phyloP scores from a whole-genome alignment of 2,888 invertebrate species.

The Pterostichus niger region DNA sequence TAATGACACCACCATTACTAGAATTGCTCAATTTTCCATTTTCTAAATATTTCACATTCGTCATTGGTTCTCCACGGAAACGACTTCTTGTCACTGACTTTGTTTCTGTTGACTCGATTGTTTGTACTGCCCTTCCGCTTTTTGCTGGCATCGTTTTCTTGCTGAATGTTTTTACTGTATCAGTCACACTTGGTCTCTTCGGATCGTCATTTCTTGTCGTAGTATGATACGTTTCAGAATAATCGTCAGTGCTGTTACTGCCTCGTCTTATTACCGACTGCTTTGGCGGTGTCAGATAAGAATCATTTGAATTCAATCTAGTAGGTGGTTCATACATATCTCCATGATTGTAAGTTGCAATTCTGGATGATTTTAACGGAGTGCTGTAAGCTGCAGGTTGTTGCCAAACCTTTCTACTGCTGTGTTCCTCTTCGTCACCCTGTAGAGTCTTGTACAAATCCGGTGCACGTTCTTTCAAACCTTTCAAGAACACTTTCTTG shows the following conservation, averaged over 20 bases:
- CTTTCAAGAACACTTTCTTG: conserved; percentile 84
- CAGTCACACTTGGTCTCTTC: conserved; percentile 84
- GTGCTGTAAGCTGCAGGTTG: conserved; percentile 68
- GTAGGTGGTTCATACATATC: conserved; percentile 77
- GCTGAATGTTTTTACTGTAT: conserved; percentile 84
- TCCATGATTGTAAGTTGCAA: conserved; percentile 71
- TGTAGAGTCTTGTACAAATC: conserved; percentile 86
- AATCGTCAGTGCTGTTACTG: conserved; percentile 85
- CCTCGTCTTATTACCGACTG: conserved; percentile 80
- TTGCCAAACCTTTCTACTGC: conserved; percentile 62
- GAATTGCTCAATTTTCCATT: conserved; percentile 74
- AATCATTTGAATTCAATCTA: conserved; percentile 77
- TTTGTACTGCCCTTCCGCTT: conserved; percentile 83
- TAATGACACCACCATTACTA: conserved; percentile 80
- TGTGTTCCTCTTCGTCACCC: conserved; percentile 80
- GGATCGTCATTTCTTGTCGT: conserved; percentile 85
- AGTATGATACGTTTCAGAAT: conserved; percentile 85
- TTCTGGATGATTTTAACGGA: conserved; percentile 73
- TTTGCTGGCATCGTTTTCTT: conserved; percentile 84
- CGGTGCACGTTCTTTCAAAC: conserved; percentile 85
- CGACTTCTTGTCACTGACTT: conserved; percentile 85
- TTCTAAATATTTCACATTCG: conserved; percentile 80
- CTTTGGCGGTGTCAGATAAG: conserved; percentile 72
- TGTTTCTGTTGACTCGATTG: conserved; percentile 85
- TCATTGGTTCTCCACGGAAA: conserved; percentile 78